phyloP scores from a whole-genome alignment of 1,140 invertebrate species.

The Ptiloglossa arizonensis region DNA sequence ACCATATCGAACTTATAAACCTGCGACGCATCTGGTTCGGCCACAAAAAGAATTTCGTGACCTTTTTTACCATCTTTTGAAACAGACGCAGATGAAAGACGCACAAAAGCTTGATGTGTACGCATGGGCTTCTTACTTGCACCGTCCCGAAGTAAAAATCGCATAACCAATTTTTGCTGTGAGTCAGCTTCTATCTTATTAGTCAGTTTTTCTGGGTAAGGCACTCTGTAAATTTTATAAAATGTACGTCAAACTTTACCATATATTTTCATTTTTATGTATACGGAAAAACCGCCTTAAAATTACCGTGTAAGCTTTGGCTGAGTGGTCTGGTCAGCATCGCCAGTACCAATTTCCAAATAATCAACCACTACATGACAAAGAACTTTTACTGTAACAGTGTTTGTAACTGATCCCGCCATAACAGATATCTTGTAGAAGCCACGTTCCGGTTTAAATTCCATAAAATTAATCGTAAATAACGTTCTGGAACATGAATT shows the following conservation, averaged over 20 bases:
- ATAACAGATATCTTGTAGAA: conserved; percentile 91
- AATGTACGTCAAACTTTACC: conserved; percentile 12
- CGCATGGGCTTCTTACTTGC: conserved; percentile 85
- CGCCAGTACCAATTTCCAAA: conserved; percentile 94
- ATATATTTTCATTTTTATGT: not conserved
- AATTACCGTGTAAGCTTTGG: conserved; percentile 84
- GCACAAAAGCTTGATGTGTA: conserved; percentile 96
- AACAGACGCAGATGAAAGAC: conserved; percentile 82
- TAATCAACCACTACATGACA: conserved; percentile 88
- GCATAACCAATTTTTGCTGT: conserved; percentile 93
- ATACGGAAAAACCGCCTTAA: not conserved
- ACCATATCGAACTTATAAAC: conserved; percentile 97
- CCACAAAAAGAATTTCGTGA: conserved; percentile 95
- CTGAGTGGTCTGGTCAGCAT: conserved; percentile 93
- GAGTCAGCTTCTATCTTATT: conserved; percentile 90
- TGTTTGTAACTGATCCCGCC: conserved; percentile 85
- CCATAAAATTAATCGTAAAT: conserved; percentile 91
- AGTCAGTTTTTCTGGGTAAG: conserved; percentile 87
- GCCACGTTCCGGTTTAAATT: conserved; percentile 90
- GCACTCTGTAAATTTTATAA: conserved; percentile 82
- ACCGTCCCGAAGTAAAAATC: conserved; percentile 91
- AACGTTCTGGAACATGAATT: conserved; percentile 81
- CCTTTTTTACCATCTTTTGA: conserved; percentile 83
- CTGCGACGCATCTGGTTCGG: conserved; percentile 91
- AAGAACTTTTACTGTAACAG: conserved; percentile 88